Percentiles rank a stretch among this genome's conserved stretches.
phyloP scores from a whole-genome alignment of 1,140 invertebrate genomes.

The Drosophila santomea region DNA sequence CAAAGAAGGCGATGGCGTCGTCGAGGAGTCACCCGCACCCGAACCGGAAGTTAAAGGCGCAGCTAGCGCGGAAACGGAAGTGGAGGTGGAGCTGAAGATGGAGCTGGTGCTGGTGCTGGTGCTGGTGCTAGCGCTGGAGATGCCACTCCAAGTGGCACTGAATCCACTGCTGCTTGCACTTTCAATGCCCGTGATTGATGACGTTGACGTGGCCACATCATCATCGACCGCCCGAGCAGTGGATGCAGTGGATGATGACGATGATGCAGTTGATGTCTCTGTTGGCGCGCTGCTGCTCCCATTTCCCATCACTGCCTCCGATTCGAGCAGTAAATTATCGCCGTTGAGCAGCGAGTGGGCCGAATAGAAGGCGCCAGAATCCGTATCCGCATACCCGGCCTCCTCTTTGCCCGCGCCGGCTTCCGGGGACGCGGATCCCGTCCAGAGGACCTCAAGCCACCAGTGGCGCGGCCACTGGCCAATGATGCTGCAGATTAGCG shows the following conservation, averaged over 20 bases:
- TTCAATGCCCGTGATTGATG: conserved; percentile 63
- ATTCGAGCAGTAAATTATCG: conserved; percentile 74
- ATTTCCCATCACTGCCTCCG: conserved; percentile 68
- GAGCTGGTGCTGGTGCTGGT: neutral
- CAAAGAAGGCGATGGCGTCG: conserved; percentile 51
- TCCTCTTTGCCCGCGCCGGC: conserved; percentile 5
- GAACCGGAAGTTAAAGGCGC: conserved; percentile 68
- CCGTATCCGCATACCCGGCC: neutral
- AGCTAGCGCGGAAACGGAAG: conserved; percentile 33
- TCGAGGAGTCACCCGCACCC: conserved; percentile 41
- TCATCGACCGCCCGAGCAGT: conserved; percentile 1
- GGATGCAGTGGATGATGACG: neutral
- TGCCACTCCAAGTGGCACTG: conserved; percentile 15
- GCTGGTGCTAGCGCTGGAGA: too few relatives aligned
- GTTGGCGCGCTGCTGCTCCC: conserved; percentile 34
- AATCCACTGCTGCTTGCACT: conserved; percentile 18
- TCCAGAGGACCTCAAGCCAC: conserved; percentile 76
- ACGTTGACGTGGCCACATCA: conserved; percentile 54
- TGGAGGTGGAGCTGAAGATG: conserved; percentile 1
- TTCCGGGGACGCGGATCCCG: conserved; percentile 18
- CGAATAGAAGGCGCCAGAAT: conserved; percentile 54
- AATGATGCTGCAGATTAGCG: conserved; percentile 84
- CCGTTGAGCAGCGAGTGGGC: conserved; percentile 70
- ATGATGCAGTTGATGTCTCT: conserved; percentile 12
- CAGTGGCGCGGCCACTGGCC: conserved; percentile 82